A percentile compares a stretch with the other conserved stretches of the same genome.
These are phyloP conservation scores for Tachuris rubrigastra DNA, from an alignment of 2,113 vertebrate species.

Conservation along the genomic window DNA sequence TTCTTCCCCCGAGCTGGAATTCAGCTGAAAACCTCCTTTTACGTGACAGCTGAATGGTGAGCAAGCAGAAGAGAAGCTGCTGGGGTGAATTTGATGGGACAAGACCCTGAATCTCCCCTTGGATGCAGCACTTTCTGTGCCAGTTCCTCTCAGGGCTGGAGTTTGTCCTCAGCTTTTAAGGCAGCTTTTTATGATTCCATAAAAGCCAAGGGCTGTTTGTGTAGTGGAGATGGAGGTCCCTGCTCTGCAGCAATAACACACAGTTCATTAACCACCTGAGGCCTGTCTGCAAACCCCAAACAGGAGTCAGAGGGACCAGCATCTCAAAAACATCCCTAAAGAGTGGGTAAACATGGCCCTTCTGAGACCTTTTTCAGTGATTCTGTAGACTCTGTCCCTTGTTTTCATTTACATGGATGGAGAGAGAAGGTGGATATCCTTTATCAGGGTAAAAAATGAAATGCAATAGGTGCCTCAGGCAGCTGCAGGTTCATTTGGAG, in stretches of 20 bases:
- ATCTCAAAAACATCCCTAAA: not conserved
- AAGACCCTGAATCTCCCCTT: not conserved
- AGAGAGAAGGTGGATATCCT: not conserved
- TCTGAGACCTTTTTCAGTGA: not conserved
- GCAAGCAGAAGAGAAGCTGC: not conserved
- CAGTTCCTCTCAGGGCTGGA: not conserved
- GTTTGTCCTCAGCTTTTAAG: not conserved
- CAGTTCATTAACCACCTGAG: slow-evolving; percentile 51
- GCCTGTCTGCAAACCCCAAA: not conserved
- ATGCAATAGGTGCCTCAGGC: not conserved
- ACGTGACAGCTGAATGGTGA: not conserved
- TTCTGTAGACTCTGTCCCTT: not conserved
- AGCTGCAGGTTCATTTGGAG: not conserved
- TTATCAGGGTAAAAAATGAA: not conserved
- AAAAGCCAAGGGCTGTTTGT: slow-evolving; percentile 54
- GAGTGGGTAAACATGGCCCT: not conserved
- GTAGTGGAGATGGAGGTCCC: slow-evolving; percentile 32
- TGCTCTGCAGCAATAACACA: slow-evolving; percentile 39
- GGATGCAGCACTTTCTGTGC: not conserved
- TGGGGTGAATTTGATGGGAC: not conserved
- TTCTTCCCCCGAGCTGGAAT: not conserved
- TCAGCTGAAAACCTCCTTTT: not conserved
- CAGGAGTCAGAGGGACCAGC: not conserved
- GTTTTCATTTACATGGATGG: not conserved
- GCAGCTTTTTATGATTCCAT: slow-evolving; percentile 9